A percentile compares a stretch with the other conserved stretches of the same genome.
Evolutionary conservation across 2,888 invertebrate genomes (phyloP).

Genomic region (Ormyrus rosae): DNA sequence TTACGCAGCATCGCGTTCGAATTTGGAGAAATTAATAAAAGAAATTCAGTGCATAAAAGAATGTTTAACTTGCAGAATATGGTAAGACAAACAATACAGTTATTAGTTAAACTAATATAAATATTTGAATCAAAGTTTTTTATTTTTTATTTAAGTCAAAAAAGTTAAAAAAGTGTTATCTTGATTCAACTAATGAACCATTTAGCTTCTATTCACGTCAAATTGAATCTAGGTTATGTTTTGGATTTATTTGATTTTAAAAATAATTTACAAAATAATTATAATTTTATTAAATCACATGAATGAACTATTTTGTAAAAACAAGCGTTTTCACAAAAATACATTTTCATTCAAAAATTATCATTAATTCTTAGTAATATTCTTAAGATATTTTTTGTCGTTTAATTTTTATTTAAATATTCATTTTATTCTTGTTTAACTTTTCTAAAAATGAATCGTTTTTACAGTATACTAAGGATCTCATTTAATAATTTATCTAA

Average conservation of each 20-base stretch:
- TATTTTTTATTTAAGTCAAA: not conserved
- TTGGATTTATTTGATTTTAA: not conserved
- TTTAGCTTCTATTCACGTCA: too few species aligned
- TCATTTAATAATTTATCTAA: not conserved
- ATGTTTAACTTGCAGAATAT: conserved; percentile 60
- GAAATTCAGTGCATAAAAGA: conserved; percentile 48
- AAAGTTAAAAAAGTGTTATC: not conserved
- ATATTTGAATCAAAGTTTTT: not conserved
- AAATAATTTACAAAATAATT: not conserved
- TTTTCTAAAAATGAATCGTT: not conserved
- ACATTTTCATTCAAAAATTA: too few species aligned
- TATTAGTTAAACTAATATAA: not conserved
- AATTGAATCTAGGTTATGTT: too few species aligned
- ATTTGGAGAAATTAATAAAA: conserved; percentile 34
- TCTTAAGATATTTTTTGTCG: too few species aligned
- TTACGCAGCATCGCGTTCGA: conserved; percentile 11
- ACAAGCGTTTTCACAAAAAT: too few species aligned
- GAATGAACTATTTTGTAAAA: too few species aligned
- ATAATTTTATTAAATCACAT: too few species aligned
- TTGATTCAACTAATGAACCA: too few species aligned
- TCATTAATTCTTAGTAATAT: too few species aligned
- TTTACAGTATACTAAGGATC: too few species aligned
- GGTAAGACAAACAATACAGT: conserved; percentile 56
- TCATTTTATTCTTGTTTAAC: not conserved
- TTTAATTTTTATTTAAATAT: too few species aligned